Conservation (phyloP, 2,888 invertebrate species). For the Mesorhabditis belari region DNA sequence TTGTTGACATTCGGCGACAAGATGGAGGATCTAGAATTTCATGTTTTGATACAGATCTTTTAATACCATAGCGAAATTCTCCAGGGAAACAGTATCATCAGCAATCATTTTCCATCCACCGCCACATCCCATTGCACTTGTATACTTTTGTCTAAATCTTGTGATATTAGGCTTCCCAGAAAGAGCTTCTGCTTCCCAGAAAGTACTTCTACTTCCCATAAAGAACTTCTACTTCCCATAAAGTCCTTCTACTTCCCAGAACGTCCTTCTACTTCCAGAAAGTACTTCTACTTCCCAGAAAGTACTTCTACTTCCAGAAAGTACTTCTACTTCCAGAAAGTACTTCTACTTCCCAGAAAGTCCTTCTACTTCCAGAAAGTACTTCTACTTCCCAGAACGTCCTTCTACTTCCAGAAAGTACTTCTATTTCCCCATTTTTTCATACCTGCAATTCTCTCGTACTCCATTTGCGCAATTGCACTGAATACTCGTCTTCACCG, state of each 20-base stretch:
- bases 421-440: too few relatives aligned
- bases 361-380: too few relatives aligned
- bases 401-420: too few relatives aligned
- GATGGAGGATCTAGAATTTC: background rate
- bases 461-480: background rate
- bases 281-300: too few relatives aligned
- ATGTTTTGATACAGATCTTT: background rate
- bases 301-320: too few relatives aligned
- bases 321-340: too few relatives aligned
- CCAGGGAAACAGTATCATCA: background rate
- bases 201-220: background rate
- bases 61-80: background rate
- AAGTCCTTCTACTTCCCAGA: too few relatives aligned
- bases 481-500: background rate
- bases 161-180: background rate
- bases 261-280: too few relatives aligned
- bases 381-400: too few relatives aligned
- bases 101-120: background rate
- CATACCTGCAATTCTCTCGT: background rate
- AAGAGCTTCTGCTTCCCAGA: background rate
- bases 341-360: too few relatives aligned
- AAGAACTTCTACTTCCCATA: too few relatives aligned
- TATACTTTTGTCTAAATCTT: background rate
- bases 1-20: background rate
- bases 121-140: background rate